Base-by-base conservation (phyloP, 2,888 invertebrate genomes). In the Monochamus alternatus region DNA sequence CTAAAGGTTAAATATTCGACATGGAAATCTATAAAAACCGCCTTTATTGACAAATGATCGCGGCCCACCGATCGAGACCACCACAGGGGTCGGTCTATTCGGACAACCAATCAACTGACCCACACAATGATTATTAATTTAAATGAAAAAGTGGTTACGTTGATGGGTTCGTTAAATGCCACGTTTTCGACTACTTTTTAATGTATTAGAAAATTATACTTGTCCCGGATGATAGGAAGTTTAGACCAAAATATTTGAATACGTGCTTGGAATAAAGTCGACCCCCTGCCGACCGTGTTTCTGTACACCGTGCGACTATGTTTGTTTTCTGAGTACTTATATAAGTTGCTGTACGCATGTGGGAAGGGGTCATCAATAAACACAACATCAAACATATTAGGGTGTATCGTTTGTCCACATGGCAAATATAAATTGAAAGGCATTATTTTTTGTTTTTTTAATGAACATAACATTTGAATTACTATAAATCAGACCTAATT, bases 91-190 rank as follows among this genome's bases (percentile, higher is more conserved):
- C 68, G 43, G 44, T 44, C 12, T 58, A 22, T 59, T 43, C 43
- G 14, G 68, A 43, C 68, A 68, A 59, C 68, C 68, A 58, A 85
- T 85, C 84, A 82, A 82, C 79, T 79, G 77, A 80, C 80, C 84
- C 82, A 81, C 82, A 85, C 84, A 75, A 83, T 82, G 84, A 85
- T 84, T 85, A 85, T 83, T 85, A 85, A 85, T 85, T 85, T 84
- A 84, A 83, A 83, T 82, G 81, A 80, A 83, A 82, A 82, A 82
- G 78, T 82, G 76, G 76, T 74, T 78, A 76, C 75, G 78, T 78
- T 81, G 81, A 84, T 84, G 81, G 81, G 80, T 81, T 82, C 81
- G 79, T 80, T 82, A 82, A 80, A 82, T 79, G 81, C 78, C 75
- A 65, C 63, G 75, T 66, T 79, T 77, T 73, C 67, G 44, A 72